Evolutionary conservation across 2,113 vertebrate species (phyloP).

Genomic region (Apus apus): DNA sequence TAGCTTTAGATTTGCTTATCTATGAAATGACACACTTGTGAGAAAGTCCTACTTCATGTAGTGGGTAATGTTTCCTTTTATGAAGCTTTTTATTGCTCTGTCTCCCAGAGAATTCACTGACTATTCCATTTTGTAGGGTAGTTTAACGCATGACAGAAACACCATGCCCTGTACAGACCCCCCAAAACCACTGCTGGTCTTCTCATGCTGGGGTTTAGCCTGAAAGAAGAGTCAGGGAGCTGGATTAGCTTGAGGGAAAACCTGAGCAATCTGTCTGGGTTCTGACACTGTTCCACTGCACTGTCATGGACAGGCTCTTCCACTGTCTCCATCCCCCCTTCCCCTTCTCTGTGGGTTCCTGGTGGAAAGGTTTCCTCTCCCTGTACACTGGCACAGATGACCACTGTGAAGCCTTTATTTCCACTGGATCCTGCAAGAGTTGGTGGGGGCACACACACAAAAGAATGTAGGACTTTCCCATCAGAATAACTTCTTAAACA

Average conservation of each 20-base stretch:
- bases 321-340: background rate
- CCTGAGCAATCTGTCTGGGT: background rate
- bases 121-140: background rate
- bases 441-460: too few species aligned
- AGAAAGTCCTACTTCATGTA: background rate
- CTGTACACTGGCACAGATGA: too few species aligned
- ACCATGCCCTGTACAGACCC: background rate
- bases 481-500: background rate
- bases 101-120: background rate
- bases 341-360: background rate
- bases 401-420: background rate
- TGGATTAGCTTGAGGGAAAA: background rate
- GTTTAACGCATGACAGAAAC: background rate
- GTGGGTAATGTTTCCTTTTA: background rate
- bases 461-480: background rate
- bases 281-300: background rate
- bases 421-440: background rate
- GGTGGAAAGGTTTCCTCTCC: background rate
- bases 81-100: background rate
- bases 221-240: background rate
- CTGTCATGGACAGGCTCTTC: background rate
- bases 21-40: background rate
- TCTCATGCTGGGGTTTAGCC: too few species aligned
- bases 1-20: background rate
- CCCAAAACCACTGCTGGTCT: background rate